Base-by-base conservation (phyloP, 2,888 invertebrate genomes). In the Synanthedon formicaeformis region DNA sequence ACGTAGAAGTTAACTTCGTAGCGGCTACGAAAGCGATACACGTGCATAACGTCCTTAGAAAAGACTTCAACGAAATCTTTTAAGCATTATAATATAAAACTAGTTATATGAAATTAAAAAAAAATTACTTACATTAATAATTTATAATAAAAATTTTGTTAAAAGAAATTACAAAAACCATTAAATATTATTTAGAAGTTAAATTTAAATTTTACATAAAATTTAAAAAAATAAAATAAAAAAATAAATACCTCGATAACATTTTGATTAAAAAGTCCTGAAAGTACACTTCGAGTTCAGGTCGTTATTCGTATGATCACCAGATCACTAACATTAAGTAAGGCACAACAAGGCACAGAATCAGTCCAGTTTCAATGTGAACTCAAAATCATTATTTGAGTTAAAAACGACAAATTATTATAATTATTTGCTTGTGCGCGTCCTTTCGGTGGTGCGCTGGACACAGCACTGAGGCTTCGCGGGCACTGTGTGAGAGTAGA, bases 281-380 rank as follows among this genome's bases (percentile, higher is more conserved):
- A 70, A 69, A 66, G 62, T 69, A 65, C 73, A 73, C 66, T 45
- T 14, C 45, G 14, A 45, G 45, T 45, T 45, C 2, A 62, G 64
- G 54, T 60, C 58, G 60, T 23, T 66, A 64, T 68, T 59, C 14
- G 45, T 45, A 45, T 60, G 65, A 63, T 65, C 74, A 77, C 77
- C 69, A 69, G 63, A 62, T 63, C 78, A 78, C 78, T 69, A 56
- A 66, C 72, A 72, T 62, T 73, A 34, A 23, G 77, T 75, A 65
- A 64, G 67, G 67, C 74, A 78, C 78, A 69, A 70, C 60, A 70
- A 65, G 60, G 64, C 75, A 76, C 78, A 63, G 56, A 63, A 62
- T 59, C 54, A 61, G 62, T 66, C 64, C 62, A 68, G 64, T 62
- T 48, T 49, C 4, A 49, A 16, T 13, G 12, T 23, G 16, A 49